phyloP scores from a whole-genome alignment of 1,140 invertebrate genomes.

The Potamilus streckersoni region DNA sequence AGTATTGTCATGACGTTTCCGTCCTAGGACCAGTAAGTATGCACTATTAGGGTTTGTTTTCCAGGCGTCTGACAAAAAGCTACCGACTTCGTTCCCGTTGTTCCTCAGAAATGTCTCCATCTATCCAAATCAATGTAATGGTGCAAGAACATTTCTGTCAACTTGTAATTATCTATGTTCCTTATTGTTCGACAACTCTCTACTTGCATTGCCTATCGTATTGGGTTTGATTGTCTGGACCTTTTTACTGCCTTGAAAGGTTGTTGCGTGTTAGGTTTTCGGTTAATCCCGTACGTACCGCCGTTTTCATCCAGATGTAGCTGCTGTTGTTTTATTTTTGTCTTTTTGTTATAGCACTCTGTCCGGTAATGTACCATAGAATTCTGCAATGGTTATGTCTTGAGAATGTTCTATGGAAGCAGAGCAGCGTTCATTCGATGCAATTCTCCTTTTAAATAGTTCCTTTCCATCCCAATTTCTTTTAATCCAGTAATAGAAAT shows the following conservation, averaged over 20 bases:
- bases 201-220: constrained; percentile 3
- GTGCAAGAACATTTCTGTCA: background rate
- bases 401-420: background rate
- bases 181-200: too few relatives aligned
- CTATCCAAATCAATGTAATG: background rate
- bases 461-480: background rate
- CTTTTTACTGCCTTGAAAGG: background rate
- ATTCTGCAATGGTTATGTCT: background rate
- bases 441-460: constrained; percentile 1
- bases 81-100: background rate
- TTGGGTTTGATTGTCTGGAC: background rate
- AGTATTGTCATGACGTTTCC: too few relatives aligned
- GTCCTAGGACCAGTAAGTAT: too few relatives aligned
- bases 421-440: background rate
- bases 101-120: background rate
- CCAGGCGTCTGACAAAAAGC: background rate
- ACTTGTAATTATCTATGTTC: background rate
- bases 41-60: constrained; percentile 4
- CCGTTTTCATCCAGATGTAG: constrained; percentile 6
- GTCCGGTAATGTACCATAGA: background rate
- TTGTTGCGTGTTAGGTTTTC: background rate
- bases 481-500: too few relatives aligned
- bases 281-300: background rate
- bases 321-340: background rate
- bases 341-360: background rate